These are phyloP conservation scores for Noctua comes DNA, from an alignment of 2,888 invertebrate species.

Conservation along the genomic window DNA sequence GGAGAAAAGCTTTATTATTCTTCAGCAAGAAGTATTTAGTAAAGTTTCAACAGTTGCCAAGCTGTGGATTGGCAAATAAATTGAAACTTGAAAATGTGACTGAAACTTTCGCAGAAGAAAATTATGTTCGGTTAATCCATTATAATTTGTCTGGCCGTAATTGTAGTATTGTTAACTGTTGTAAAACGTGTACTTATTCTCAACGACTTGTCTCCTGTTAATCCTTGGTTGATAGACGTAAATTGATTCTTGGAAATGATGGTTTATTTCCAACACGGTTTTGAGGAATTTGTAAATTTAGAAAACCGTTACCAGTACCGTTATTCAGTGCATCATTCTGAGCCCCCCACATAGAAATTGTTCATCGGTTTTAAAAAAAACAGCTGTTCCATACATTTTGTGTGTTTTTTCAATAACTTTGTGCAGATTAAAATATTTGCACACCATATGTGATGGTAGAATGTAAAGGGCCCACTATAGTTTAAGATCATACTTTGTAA, in stretches of 20 bases:
- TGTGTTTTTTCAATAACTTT: too few species aligned
- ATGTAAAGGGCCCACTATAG: too few species aligned
- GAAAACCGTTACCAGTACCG: too few species aligned
- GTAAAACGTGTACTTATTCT: constrained; percentile 3
- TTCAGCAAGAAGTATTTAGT: constrained; percentile 65
- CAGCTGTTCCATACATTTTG: too few species aligned
- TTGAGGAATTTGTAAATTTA: not conserved
- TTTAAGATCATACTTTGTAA: too few species aligned
- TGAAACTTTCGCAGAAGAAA: constrained; percentile 38
- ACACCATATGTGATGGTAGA: too few species aligned
- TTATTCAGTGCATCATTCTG: too few species aligned
- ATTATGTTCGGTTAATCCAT: constrained; percentile 53
- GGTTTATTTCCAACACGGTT: not conserved
- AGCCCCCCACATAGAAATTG: too few species aligned
- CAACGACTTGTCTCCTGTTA: constrained; percentile 3
- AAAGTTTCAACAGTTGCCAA: constrained; percentile 66
- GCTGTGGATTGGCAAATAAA: constrained; percentile 59
- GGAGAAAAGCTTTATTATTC: constrained; percentile 58
- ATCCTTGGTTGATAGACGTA: not conserved
- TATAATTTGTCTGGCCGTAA: constrained; percentile 39
- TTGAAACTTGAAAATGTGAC: constrained; percentile 51
- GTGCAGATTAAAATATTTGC: too few species aligned
- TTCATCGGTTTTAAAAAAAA: too few species aligned
- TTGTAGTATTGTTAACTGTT: constrained; percentile 24
- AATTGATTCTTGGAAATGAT: not conserved